phyloP scores from a whole-genome alignment of 2,797 vertebrate species.

The Anguilla marmorata region DNA sequence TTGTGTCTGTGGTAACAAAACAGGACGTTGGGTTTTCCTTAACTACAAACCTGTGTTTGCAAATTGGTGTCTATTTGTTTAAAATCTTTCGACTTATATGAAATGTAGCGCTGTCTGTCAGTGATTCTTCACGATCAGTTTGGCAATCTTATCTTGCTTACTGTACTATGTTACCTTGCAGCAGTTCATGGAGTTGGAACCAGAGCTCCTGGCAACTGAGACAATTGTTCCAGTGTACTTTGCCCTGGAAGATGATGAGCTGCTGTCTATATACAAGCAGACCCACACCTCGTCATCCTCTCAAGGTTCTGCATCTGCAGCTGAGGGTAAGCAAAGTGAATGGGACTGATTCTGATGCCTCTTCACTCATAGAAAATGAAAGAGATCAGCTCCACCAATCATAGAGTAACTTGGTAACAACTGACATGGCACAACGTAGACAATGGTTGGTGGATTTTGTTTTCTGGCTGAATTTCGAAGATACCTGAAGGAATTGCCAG shows the following conservation, averaged over 20 bases:
- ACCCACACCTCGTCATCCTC: slow-evolving; percentile 89
- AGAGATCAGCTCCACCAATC: background rate
- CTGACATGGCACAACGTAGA: background rate
- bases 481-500: background rate
- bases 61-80: background rate
- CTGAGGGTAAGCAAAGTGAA: slow-evolving; percentile 80
- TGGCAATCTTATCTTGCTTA: slow-evolving; percentile 1
- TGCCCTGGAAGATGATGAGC: slow-evolving; percentile 91
- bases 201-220: slow-evolving; percentile 95
- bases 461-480: background rate
- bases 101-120: background rate
- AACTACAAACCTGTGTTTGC: background rate
- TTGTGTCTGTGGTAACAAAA: background rate
- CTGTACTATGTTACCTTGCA: slow-evolving; percentile 51
- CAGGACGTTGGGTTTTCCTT: background rate
- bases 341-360: background rate
- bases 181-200: slow-evolving; percentile 99
- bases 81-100: background rate
- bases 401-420: background rate
- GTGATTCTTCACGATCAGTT: background rate
- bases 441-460: background rate
- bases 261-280: slow-evolving; percentile 94
- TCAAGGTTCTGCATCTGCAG: slow-evolving; percentile 87
- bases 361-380: background rate
- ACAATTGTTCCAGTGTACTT: slow-evolving; percentile 96